These are phyloP conservation scores for Epinotia nisella DNA, from an alignment of 2,888 invertebrate species.

Conservation along the genomic window DNA sequence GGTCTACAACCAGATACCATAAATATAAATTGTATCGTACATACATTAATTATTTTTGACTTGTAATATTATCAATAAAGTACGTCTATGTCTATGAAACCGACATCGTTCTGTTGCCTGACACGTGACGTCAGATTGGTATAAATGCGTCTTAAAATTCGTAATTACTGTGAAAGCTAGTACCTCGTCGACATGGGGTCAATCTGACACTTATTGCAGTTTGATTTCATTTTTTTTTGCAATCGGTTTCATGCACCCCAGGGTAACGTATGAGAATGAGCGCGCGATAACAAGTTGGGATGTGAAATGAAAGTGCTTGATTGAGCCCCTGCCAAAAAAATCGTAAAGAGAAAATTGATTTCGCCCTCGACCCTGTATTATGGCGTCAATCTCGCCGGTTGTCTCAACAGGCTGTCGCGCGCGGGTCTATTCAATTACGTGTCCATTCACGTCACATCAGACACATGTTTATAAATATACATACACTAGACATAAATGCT, in stretches of 20 bases:
- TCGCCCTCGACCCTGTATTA: background rate
- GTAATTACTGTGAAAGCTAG: background rate
- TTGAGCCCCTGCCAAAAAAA: background rate
- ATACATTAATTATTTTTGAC: too few relatives aligned
- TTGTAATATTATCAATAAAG: too few relatives aligned
- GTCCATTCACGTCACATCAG: conserved; percentile 12
- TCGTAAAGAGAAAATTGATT: conserved; percentile 6
- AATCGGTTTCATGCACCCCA: too few relatives aligned
- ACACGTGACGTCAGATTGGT: too few relatives aligned
- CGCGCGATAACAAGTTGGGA: background rate
- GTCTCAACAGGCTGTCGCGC: conserved; percentile 10
- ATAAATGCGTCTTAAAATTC: too few relatives aligned
- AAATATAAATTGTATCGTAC: too few relatives aligned
- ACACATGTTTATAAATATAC: background rate
- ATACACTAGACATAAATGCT: background rate
- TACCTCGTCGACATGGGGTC: background rate
- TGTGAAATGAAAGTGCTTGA: background rate
- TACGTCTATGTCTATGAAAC: too few relatives aligned
- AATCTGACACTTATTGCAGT: too few relatives aligned
- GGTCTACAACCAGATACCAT: too few relatives aligned
- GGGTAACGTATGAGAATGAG: background rate
- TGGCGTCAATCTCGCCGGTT: conserved; percentile 6
- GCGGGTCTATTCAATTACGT: conserved; percentile 18
- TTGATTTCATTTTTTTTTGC: too few relatives aligned
- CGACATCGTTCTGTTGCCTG: too few relatives aligned